A percentile compares a stretch with the other conserved stretches of the same genome.
These are phyloP conservation scores for Mnemiopsis leidyi DNA, from an alignment of 37 sponge, comb jelly and placozoan genomes.

Conservation along the genomic window DNA sequence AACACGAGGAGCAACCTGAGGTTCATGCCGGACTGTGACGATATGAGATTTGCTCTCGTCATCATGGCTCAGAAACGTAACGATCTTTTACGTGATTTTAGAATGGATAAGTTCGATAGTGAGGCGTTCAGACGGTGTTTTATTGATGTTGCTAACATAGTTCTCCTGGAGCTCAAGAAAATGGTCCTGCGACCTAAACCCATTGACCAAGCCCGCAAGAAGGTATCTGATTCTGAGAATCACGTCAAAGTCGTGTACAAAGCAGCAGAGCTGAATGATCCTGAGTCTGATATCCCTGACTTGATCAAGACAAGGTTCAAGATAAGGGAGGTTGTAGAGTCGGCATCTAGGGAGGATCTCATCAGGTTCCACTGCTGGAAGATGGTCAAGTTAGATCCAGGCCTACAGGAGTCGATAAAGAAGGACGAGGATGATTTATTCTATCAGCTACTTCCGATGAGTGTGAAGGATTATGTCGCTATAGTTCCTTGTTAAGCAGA, in stretches of 20 bases:
- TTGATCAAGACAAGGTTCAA: not conserved
- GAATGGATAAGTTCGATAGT: not conserved
- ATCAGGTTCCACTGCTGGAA: not conserved
- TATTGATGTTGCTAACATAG: not conserved
- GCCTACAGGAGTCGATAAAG: not conserved
- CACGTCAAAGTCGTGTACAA: not conserved
- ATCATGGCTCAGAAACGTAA: not conserved
- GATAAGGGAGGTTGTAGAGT: not conserved
- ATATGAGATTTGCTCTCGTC: not conserved
- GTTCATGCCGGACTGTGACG: not conserved
- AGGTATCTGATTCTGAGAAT: not conserved
- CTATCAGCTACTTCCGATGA: not conserved
- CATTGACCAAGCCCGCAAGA: not conserved
- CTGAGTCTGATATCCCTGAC: not conserved
- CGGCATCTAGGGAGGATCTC: not conserved
- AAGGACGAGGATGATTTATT: not conserved
- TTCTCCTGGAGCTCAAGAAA: not conserved
- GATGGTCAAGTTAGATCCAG: not conserved
- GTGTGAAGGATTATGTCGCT: not conserved
- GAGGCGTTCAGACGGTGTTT: not conserved
- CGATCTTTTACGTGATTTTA: not conserved
- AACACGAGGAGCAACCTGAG: not conserved
- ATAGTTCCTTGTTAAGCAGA: not conserved
- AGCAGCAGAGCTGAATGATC: not conserved
- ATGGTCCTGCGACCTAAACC: not conserved